Percentiles rank a stretch among this genome's conserved stretches.
phyloP scores from a whole-genome alignment of 2,797 vertebrate genomes.

The Pempheris klunzingeri region DNA sequence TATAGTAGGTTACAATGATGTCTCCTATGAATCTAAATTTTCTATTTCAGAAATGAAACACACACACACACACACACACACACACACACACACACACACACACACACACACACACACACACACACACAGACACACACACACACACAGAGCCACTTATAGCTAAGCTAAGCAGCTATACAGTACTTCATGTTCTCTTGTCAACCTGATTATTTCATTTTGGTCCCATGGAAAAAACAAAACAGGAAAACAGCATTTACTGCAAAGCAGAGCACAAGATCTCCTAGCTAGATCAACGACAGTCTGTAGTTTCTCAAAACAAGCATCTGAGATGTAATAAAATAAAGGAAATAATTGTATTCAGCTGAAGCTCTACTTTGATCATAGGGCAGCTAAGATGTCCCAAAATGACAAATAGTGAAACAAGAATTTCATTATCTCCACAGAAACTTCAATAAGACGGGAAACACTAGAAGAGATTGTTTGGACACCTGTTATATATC shows the following conservation, averaged over 20 bases:
- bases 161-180: conserved; percentile 18
- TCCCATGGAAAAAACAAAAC: conserved; percentile 11
- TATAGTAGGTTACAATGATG: conserved; percentile 4
- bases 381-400: not conserved
- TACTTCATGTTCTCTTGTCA: conserved; percentile 41
- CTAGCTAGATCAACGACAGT: not conserved
- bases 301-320: conserved; percentile 11
- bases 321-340: not conserved
- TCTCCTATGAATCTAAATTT: conserved; percentile 20
- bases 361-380: conserved; percentile 17
- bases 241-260: conserved; percentile 22
- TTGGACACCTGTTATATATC: conserved; percentile 39
- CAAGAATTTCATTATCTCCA: conserved; percentile 13
- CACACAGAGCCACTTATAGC: conserved; percentile 3
- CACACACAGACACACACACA: not conserved
- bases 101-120: not conserved
- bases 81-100: conserved; percentile 4
- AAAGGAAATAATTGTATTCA: not conserved
- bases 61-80: not conserved
- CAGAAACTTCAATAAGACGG: conserved; percentile 20
- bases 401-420: conserved; percentile 6
- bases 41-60: conserved; percentile 6
- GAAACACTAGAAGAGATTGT: conserved; percentile 27
- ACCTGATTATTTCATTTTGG: conserved; percentile 44
- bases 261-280: conserved; percentile 16